A percentile compares a stretch with the other conserved stretches of the same genome.
Conservation (phyloP, 2,797 vertebrate species). For the Myotis daubentonii region DNA sequence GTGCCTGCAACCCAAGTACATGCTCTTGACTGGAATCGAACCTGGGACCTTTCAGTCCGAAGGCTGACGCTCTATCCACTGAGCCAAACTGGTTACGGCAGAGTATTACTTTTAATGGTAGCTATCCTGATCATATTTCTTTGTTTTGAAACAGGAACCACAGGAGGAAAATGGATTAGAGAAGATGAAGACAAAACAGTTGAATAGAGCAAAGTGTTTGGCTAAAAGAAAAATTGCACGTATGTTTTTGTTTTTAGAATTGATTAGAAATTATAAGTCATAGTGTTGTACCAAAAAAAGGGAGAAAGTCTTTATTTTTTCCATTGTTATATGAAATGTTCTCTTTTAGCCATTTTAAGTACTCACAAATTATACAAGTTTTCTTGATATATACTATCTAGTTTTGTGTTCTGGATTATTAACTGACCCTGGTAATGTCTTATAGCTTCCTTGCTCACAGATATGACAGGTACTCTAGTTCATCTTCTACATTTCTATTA, state of each 20-base stretch:
- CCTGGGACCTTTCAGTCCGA: too few relatives aligned
- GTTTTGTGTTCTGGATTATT: background rate
- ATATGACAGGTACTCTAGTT: slow-evolving; percentile 26
- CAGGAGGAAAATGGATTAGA: slow-evolving; percentile 84
- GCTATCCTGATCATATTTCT: slow-evolving; percentile 77
- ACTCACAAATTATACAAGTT: background rate
- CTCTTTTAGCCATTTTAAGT: background rate
- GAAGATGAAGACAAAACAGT: slow-evolving; percentile 84
- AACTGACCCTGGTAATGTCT: background rate
- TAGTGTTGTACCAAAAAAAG: background rate
- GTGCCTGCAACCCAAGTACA: too few relatives aligned
- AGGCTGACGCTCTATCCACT: too few relatives aligned
- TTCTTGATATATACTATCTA: background rate
- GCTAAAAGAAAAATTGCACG: slow-evolving; percentile 88
- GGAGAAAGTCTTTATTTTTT: too few relatives aligned
- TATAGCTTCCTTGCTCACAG: slow-evolving; percentile 14
- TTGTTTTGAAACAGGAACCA: slow-evolving; percentile 83
- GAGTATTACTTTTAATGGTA: slow-evolving; percentile 65
- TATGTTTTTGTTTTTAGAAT: slow-evolving; percentile 80
- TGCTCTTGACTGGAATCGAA: too few relatives aligned
- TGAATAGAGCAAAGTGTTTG: slow-evolving; percentile 83
- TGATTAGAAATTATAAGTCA: slow-evolving; percentile 31
- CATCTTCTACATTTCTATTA: background rate
- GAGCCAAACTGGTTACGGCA: too few relatives aligned
- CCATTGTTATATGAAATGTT: background rate